Evolutionary conservation across 2,113 vertebrate genomes (phyloP).

Genomic region (Trematocara variabile): DNA sequence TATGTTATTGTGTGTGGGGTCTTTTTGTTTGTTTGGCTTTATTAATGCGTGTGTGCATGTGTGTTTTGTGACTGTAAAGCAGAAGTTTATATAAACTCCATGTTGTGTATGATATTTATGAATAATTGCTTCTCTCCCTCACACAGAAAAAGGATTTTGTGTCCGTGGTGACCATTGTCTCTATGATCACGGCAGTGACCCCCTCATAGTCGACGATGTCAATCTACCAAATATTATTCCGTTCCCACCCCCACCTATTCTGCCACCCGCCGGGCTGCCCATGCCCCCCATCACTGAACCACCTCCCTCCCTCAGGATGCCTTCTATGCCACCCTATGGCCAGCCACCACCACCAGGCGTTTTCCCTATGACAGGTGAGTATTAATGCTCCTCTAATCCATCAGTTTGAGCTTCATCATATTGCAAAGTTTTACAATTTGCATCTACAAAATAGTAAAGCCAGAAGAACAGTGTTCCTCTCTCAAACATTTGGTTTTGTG

Average conservation of each 20-base stretch:
- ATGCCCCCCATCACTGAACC: slow-evolving; percentile 63
- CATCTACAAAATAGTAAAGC: not conserved
- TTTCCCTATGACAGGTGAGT: slow-evolving; percentile 87
- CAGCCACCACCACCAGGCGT: slow-evolving; percentile 86
- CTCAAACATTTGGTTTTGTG: not conserved
- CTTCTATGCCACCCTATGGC: slow-evolving; percentile 79
- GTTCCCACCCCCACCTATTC: slow-evolving; percentile 87
- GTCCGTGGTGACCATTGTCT: slow-evolving; percentile 95
- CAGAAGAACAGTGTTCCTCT: not conserved
- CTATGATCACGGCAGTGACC: slow-evolving; percentile 94
- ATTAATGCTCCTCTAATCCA: not conserved
- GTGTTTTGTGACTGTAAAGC: not conserved
- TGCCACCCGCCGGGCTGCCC: slow-evolving; percentile 80
- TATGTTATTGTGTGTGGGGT: not conserved
- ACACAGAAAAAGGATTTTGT: slow-evolving; percentile 93
- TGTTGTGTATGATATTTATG: not conserved
- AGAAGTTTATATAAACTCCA: not conserved
- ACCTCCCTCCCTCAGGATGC: slow-evolving; percentile 74
- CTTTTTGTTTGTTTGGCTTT: not conserved
- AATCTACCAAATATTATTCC: slow-evolving; percentile 93
- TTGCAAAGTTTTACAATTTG: not conserved
- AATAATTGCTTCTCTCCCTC: not conserved
- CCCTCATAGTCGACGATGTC: slow-evolving; percentile 91
- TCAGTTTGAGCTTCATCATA: not conserved
- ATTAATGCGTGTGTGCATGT: not conserved